phyloP scores from a whole-genome alignment of 2,113 vertebrate species.

The Tretioscincus oriximinensis region DNA sequence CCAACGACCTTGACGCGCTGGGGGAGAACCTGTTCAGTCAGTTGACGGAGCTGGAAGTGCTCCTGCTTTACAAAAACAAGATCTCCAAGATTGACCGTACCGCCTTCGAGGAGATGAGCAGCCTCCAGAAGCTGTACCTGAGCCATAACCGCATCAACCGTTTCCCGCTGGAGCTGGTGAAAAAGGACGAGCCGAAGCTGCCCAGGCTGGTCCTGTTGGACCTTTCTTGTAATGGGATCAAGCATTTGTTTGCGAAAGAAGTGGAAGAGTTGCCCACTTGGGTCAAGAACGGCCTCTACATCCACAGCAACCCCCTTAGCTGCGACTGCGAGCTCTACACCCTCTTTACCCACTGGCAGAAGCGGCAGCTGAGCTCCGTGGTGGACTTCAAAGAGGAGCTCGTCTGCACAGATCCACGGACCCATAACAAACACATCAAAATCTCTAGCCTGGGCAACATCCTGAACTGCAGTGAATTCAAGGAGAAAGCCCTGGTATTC shows the following conservation, averaged over 20 bases:
- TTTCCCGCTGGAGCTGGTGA: conserved; percentile 89
- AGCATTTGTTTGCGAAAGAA: conserved; percentile 76
- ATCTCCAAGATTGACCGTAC: conserved; percentile 85
- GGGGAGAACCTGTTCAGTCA: conserved; percentile 90
- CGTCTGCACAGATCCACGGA: conserved; percentile 66
- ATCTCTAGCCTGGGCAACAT: conserved; percentile 77
- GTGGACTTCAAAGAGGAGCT: conserved; percentile 89
- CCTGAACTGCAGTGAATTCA: conserved; percentile 91
- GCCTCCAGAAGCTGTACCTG: conserved; percentile 92
- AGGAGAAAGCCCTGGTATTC: conserved; percentile 80
- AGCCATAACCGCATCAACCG: conserved; percentile 90
- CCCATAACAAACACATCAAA: conserved; percentile 50
- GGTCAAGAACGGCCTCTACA: conserved; percentile 91
- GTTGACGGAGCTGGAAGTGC: conserved; percentile 84
- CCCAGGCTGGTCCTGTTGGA: conserved; percentile 87
- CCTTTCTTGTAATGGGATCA: conserved; percentile 89
- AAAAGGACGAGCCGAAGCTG: conserved; percentile 75
- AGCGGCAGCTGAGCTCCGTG: conserved; percentile 84
- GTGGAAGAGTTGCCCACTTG: conserved; percentile 85
- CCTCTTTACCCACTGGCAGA: conserved; percentile 85
- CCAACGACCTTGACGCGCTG: conserved; percentile 80
- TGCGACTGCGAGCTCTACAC: conserved; percentile 89
- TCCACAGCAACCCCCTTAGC: conserved; percentile 87
- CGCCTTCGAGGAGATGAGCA: conserved; percentile 81
- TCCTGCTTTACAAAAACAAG: conserved; percentile 92